Conservation (phyloP, 2,888 invertebrate species). For the Trachelus troglodyta region DNA sequence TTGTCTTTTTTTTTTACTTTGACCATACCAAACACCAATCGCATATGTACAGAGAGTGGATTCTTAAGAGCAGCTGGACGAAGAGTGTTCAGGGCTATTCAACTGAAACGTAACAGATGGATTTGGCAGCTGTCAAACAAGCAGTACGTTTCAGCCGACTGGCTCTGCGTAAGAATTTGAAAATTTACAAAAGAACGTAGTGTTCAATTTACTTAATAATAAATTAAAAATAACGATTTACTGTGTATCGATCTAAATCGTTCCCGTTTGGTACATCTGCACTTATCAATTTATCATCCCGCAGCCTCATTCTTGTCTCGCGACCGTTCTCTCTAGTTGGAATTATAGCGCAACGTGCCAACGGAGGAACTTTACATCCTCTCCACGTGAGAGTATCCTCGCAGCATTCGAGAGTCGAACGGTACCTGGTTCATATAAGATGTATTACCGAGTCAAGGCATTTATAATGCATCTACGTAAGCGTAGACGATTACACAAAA, state of each 20-base stretch:
- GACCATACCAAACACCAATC: not conserved
- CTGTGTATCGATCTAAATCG: not conserved
- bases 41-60: not conserved
- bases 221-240: not conserved
- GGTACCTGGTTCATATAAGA: constrained; percentile 5
- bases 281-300: too few species aligned
- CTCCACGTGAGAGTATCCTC: not conserved
- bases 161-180: not conserved
- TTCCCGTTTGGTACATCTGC: too few species aligned
- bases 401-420: constrained; percentile 4
- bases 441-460: not conserved
- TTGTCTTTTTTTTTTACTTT: not conserved
- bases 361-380: not conserved
- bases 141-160: too few species aligned
- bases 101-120: not conserved
- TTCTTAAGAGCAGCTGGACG: not conserved
- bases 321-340: not conserved
- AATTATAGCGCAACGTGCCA: not conserved
- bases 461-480: constrained; percentile 23
- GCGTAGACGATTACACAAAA: constrained; percentile 31
- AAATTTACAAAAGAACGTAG: not conserved
- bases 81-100: not conserved
- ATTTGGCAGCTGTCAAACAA: too few species aligned
- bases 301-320: not conserved
- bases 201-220: not conserved